A percentile compares a stretch with the other conserved stretches of the same genome.
phyloP scores from a whole-genome alignment of 2,888 invertebrate genomes.

The Dyspetes luteomarginatus region DNA sequence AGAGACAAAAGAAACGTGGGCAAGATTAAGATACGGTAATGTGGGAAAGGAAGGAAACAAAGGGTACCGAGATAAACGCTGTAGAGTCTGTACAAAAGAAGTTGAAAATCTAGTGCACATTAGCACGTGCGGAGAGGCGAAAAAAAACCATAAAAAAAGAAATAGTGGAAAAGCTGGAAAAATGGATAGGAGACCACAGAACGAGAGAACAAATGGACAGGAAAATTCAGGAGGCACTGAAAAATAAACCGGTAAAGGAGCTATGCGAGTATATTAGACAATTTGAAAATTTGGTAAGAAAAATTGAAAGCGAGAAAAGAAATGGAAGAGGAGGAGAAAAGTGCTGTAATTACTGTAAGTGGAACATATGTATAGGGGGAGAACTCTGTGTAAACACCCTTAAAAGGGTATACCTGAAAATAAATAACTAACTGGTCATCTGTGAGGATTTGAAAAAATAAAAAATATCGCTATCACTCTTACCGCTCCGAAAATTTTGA shows the following conservation, averaged over 20 bases:
- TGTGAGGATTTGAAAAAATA: too few relatives aligned
- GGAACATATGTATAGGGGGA: too few relatives aligned
- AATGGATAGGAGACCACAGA: too few relatives aligned
- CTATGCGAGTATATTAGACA: too few relatives aligned
- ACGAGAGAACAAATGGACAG: too few relatives aligned
- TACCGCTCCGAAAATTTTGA: constrained; percentile 38
- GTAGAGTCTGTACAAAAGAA: too few relatives aligned
- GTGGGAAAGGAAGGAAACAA: background rate
- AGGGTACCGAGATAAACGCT: background rate
- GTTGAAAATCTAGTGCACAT: background rate
- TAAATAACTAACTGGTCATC: too few relatives aligned
- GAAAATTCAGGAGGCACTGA: too few relatives aligned
- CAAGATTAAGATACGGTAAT: background rate
- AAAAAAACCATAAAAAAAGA: background rate
- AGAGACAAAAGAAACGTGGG: too few relatives aligned
- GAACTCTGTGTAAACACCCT: too few relatives aligned
- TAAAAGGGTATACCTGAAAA: too few relatives aligned
- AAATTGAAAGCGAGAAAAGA: background rate
- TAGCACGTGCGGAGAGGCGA: background rate
- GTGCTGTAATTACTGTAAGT: background rate
- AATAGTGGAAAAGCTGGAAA: background rate
- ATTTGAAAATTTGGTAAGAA: background rate
- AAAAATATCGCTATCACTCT: constrained; percentile 15
- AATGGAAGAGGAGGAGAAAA: background rate
- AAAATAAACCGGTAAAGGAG: too few relatives aligned